Evolutionary conservation across 2,113 vertebrate species (phyloP), one percentile per base, ranked within the genome.

Genomic region (Chionodraco myersi): DNA sequence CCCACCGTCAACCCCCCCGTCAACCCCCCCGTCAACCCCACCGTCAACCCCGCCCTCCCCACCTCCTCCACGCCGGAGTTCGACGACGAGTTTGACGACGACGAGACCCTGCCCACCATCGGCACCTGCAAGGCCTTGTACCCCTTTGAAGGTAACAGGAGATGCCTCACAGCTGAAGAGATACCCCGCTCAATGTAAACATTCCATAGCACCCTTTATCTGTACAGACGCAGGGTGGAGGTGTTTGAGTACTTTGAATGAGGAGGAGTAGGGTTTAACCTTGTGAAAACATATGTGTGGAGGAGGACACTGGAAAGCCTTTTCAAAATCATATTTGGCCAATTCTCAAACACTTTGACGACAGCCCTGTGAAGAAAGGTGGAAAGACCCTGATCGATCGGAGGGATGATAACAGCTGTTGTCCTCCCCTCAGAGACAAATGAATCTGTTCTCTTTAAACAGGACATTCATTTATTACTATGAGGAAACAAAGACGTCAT

Each of bases 91-190:
- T 99, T 99, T 44, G 98, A 99, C 3, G 97, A 99, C 0, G 97
- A 98, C 86, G 98, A 99, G 78, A 90, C 95, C 0, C 94, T 99
- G 44, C 95, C 98, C 2, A 97, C 97, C 85, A 98, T 99, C 26
- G 98, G 97, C 77, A 99, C 97, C 0, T 99, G 98, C 92, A 99
- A 98, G 94, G 98, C 97, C 0, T 92, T 99, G 72, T 99, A 99
- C 87, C 96, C 97, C 0, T 99, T 99, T 48, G 98, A 99, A 95
- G 98, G 98, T 98, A 95, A n/a, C 36, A n/a, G 3, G 8, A 21
- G 26, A 41, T 7, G 6, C 36, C 36, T 41, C 5, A 41, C 6
- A 7, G 36, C 36, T 36, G 36, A 5, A 36, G 36, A 36, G 36
- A 6, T 1, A 41, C 36, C 7, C 36, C 6, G 30, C 30, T 41